A percentile compares a stretch with the other conserved stretches of the same genome.
phyloP scores from a whole-genome alignment of 1,140 invertebrate genomes.

The Drosophila tani region DNA sequence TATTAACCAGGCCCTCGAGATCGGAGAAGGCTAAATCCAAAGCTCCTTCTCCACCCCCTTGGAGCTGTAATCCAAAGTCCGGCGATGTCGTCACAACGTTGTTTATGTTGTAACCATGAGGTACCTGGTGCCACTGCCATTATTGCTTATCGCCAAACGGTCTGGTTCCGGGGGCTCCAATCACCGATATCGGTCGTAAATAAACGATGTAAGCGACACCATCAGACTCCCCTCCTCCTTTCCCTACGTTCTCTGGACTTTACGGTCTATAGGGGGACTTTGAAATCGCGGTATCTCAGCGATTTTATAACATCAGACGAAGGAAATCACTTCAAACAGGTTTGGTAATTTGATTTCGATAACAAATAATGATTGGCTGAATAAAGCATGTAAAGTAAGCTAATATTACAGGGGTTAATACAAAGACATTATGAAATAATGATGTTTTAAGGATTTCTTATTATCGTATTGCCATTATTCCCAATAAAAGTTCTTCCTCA shows the following conservation, averaged over 20 bases:
- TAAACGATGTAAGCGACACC: conserved; percentile 25
- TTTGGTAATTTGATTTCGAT: conserved; percentile 19
- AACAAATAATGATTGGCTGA: background rate
- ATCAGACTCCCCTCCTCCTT: no score
- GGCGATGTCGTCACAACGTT: conserved; percentile 28
- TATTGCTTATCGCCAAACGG: conserved; percentile 22
- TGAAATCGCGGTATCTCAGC: conserved; percentile 18
- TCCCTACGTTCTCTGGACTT: background rate
- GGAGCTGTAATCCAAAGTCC: conserved; percentile 33
- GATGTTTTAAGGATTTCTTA: background rate
- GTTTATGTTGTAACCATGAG: conserved; percentile 47
- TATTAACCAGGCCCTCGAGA: conserved; percentile 27
- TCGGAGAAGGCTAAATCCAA: conserved; percentile 4
- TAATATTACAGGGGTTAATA: no score
- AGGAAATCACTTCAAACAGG: conserved; percentile 25
- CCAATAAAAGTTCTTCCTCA: background rate
- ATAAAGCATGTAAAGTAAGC: background rate
- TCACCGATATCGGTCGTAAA: conserved; percentile 20
- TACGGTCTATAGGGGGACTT: conserved; percentile 8
- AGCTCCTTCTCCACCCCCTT: background rate
- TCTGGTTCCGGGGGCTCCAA: conserved; percentile 5
- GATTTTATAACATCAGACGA: conserved; percentile 18
- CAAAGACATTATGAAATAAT: background rate
- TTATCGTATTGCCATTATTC: background rate
- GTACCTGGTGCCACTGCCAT: conserved; percentile 1